A percentile compares a stretch with the other conserved stretches of the same genome.
These are phyloP conservation scores for Himalopsyche phryganea DNA, from an alignment of 1,140 invertebrate genomes.

Conservation along the genomic window DNA sequence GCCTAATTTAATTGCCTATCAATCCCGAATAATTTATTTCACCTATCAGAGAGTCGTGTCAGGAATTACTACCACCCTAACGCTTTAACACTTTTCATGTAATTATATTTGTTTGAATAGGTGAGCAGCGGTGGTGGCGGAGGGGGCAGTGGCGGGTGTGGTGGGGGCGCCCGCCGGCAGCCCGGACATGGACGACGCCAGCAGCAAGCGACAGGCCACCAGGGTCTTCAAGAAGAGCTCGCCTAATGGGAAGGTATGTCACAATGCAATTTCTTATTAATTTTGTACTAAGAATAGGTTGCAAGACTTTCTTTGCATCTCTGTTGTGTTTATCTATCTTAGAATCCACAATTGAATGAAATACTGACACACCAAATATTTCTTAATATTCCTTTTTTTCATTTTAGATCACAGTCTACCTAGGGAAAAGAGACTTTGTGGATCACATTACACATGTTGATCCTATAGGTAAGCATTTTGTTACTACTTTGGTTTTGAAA, in stretches of 20 bases:
- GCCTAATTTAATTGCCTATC: too few relatives aligned
- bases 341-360: too few relatives aligned
- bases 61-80: too few relatives aligned
- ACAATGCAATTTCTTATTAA: not conserved
- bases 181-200: constrained; percentile 57
- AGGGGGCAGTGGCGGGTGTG: constrained; percentile 31
- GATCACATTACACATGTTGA: constrained; percentile 95
- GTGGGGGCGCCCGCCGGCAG: constrained; percentile 35
- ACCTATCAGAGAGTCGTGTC: too few relatives aligned
- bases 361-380: not conserved
- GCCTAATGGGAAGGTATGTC: constrained; percentile 82
- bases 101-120: too few relatives aligned
- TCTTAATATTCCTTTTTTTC: constrained; percentile 26
- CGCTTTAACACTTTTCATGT: too few relatives aligned
- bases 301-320: too few relatives aligned
- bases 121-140: constrained; percentile 42
- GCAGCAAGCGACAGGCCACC: constrained; percentile 56
- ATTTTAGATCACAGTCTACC: constrained; percentile 88
- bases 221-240: constrained; percentile 93
- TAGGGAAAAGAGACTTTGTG: constrained; percentile 96
- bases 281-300: too few relatives aligned
- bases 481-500: not conserved
- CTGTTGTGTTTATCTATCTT: too few relatives aligned
- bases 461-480: constrained; percentile 79
- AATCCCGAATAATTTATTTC: too few relatives aligned